A percentile compares a stretch with the other conserved stretches of the same genome.
Conservation (phyloP, 1,140 invertebrate genomes). For the Agraylea sexmaculata region DNA sequence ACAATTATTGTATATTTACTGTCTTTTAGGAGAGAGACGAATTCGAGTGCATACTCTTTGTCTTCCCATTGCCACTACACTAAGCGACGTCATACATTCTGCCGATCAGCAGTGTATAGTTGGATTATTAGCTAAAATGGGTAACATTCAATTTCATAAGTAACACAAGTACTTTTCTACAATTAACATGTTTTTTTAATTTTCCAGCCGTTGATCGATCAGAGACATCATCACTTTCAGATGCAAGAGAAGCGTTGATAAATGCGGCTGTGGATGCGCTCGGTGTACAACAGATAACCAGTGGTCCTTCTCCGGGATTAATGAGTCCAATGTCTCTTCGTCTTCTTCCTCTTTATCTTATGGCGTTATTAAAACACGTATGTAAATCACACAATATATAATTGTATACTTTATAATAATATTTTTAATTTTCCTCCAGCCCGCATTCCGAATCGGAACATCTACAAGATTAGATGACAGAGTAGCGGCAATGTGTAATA, state of each 20-base stretch:
- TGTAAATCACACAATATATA: no score
- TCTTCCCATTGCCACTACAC: constrained; percentile 73
- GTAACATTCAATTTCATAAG: no score
- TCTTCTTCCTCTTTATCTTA: constrained; percentile 79
- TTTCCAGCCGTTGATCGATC: constrained; percentile 82
- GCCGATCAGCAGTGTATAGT: constrained; percentile 95
- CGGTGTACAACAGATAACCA: constrained; percentile 62
- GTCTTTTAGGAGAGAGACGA: constrained; percentile 69
- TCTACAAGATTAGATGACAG: constrained; percentile 87
- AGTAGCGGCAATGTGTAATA: constrained; percentile 83
- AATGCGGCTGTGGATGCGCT: constrained; percentile 90
- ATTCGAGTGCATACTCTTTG: constrained; percentile 97
- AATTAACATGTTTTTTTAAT: no score
- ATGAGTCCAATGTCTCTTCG: constrained; percentile 61
- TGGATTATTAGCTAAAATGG: constrained; percentile 91
- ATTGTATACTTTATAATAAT: no score
- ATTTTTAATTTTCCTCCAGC: no score
- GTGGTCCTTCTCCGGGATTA: constrained; percentile 49
- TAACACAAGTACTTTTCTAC: no score
- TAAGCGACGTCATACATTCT: constrained; percentile 76
- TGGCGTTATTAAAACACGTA: constrained; percentile 85
- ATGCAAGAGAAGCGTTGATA: constrained; percentile 92
- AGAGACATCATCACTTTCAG: constrained; percentile 68
- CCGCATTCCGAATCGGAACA: constrained; percentile 75
- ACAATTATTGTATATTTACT: constrained; percentile 6